Base-by-base conservation (phyloP, 2,797 vertebrate species). In the Vespertilio murinus region DNA sequence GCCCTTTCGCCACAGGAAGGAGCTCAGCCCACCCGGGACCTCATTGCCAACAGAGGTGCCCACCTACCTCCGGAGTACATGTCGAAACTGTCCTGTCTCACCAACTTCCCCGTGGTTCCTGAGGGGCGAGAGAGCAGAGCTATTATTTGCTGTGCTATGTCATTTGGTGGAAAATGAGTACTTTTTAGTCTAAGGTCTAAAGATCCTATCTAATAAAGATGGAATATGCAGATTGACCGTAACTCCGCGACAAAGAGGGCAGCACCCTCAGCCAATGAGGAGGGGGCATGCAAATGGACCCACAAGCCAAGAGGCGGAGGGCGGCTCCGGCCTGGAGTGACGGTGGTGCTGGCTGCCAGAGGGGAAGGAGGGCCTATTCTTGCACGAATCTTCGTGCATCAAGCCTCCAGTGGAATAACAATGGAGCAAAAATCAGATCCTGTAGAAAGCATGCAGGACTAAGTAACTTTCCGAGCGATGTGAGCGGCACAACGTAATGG, bases 41-140 rank as follows among this genome's bases (percentile, higher is more conserved):
- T 20, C 35, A 8, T 65, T 12, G 49, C 64, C 20, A 12, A 56
- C 14, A 30, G 4, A 54, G 6, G 18, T n/a, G 10, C 98, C 97
- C 98, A 99, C 99, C 97, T 98, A 99, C 99, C 97, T 98, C 98
- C 98, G 0, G 88, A 78, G 86, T 97, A 97, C 98, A 98, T 98
- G 96, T 99, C 98, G 0, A 99, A 98, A 17, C 0, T 14, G 5
- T 2, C 61, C 0, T 14, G 90, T 40, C 78, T 97, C 95, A 98
- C 93, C 83, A 99, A 86, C 6, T 42, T 22, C 67, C 98, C 99
- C 0, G 56, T 98, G 47, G 95, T 69, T 82, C 98, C 98, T 98
- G 82, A 65, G 82, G 81, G 83, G n/a, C 30, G 93, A 97, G 81
- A 93, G 81, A 92, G 65, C 47, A 81, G 35, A 91, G 20, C 56